These are phyloP conservation scores for Zoanthus sansibaricus DNA, from an alignment of 92 coral and sea anemone species.

Conservation along the genomic window DNA sequence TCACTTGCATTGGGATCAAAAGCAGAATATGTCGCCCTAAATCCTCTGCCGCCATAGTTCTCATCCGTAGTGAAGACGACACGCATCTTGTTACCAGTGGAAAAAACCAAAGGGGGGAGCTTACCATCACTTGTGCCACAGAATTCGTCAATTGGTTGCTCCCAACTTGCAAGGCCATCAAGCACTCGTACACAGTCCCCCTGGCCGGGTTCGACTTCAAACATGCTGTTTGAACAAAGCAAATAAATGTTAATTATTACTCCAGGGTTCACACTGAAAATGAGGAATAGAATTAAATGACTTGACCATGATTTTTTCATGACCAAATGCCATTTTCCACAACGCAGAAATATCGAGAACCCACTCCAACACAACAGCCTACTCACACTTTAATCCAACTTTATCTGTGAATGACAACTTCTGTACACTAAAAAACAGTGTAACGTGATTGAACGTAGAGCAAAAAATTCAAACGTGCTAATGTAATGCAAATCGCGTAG, in stretches of 20 bases:
- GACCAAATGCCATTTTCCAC: no score
- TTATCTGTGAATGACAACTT: no score
- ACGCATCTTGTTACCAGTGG: slow-evolving; percentile 75
- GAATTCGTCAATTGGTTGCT: slow-evolving; percentile 60
- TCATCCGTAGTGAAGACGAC: slow-evolving; percentile 74
- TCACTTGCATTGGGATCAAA: slow-evolving; percentile 57
- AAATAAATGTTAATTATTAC: background rate
- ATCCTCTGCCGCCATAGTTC: slow-evolving; percentile 79
- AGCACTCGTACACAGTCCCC: slow-evolving; percentile 77
- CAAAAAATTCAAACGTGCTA: no score
- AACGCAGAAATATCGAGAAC: no score
- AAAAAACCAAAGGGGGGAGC: slow-evolving; percentile 56
- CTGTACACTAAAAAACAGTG: no score
- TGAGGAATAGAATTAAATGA: no score
- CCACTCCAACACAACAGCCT: no score
- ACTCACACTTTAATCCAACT: no score
- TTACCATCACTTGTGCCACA: slow-evolving; percentile 67
- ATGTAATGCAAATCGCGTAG: no score
- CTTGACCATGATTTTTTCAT: no score
- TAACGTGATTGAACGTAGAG: no score
- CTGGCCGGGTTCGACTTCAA: slow-evolving; percentile 47
- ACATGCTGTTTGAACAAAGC: slow-evolving; percentile 31
- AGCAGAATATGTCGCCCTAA: slow-evolving; percentile 67
- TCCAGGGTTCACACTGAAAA: no score
- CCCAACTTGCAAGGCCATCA: slow-evolving; percentile 93